phyloP scores from a whole-genome alignment of 1,140 invertebrate species.

The Calephelis virginiensis region DNA sequence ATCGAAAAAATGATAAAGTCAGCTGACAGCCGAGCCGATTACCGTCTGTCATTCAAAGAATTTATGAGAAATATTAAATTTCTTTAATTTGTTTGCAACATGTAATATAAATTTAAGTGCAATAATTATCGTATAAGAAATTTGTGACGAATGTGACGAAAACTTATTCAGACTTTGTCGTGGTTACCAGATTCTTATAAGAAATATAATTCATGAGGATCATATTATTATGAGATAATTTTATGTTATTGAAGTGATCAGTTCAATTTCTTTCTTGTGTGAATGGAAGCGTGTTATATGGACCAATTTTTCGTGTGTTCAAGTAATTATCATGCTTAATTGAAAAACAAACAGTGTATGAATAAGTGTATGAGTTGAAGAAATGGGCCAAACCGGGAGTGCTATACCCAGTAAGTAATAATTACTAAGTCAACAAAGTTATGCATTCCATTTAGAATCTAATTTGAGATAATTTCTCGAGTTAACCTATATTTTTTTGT shows the following conservation, averaged over 20 bases:
- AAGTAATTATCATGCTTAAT: conserved; percentile 36
- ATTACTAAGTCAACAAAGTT: conserved; percentile 29
- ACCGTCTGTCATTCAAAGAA: too few species aligned
- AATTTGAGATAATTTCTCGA: conserved; percentile 28
- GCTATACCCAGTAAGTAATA: conserved; percentile 64
- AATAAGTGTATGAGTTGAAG: conserved; percentile 7
- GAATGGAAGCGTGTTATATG: conserved; percentile 3
- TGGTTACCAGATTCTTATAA: conserved; percentile 34
- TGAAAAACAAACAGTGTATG: conserved; percentile 33
- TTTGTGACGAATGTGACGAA: too few species aligned
- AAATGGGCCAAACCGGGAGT: conserved; percentile 66
- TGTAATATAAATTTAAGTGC: conserved; percentile 10
- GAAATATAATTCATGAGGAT: conserved; percentile 22
- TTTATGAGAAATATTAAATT: not conserved
- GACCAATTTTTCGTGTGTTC: conserved; percentile 21
- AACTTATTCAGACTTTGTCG: too few species aligned
- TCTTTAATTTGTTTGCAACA: conserved; percentile 8
- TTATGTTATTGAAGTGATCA: conserved; percentile 29
- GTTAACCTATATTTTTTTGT: conserved; percentile 5
- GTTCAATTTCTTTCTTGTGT: conserved; percentile 25
- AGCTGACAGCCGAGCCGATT: too few species aligned
- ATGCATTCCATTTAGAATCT: conserved; percentile 39
- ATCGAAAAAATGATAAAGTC: too few species aligned
- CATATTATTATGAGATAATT: not conserved
- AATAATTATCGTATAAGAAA: not conserved